Percentiles rank a stretch among this genome's conserved stretches.
phyloP scores from a whole-genome alignment of 2,888 invertebrate genomes.

The Malacosoma neustria region DNA sequence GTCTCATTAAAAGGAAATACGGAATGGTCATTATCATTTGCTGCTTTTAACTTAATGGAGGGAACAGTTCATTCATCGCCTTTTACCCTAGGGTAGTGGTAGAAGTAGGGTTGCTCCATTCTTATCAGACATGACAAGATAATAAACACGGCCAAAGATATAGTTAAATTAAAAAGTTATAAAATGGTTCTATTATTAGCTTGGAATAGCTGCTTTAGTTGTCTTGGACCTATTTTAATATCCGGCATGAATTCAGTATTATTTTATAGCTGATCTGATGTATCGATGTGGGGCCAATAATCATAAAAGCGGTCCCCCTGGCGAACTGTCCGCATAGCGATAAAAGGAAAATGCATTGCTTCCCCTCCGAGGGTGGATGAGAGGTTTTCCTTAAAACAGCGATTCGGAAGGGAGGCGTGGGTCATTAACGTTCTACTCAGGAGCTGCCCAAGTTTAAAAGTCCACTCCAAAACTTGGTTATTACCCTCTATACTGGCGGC shows the following conservation, averaged over 20 bases:
- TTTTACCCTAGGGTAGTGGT: no score
- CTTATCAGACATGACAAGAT: no score
- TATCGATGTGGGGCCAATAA: slow-evolving; percentile 60
- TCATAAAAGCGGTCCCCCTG: slow-evolving; percentile 65
- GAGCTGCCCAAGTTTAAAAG: slow-evolving; percentile 55
- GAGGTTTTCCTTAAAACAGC: slow-evolving; percentile 56
- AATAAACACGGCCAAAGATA: no score
- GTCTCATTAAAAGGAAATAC: no score
- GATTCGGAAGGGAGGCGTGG: slow-evolving; percentile 57
- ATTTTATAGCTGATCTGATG: slow-evolving; percentile 49
- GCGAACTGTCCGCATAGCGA: slow-evolving; percentile 64
- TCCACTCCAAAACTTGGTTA: slow-evolving; percentile 48
- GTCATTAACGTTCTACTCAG: slow-evolving; percentile 57
- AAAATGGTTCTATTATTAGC: no score
- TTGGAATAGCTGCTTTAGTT: neutral
- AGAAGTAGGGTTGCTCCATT: no score
- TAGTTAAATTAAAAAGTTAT: no score
- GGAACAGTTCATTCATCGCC: no score
- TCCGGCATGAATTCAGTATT: slow-evolving; percentile 37
- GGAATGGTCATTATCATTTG: no score
- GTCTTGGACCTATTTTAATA: neutral
- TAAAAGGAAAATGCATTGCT: slow-evolving; percentile 72
- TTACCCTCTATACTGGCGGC: slow-evolving; percentile 21
- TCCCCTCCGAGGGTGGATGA: slow-evolving; percentile 46
- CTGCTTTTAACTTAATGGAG: no score